A percentile compares a stretch with the other conserved stretches of the same genome.
Conservation (phyloP, 2,113 vertebrate genomes). For the Paramisgurnus dabryanus region DNA sequence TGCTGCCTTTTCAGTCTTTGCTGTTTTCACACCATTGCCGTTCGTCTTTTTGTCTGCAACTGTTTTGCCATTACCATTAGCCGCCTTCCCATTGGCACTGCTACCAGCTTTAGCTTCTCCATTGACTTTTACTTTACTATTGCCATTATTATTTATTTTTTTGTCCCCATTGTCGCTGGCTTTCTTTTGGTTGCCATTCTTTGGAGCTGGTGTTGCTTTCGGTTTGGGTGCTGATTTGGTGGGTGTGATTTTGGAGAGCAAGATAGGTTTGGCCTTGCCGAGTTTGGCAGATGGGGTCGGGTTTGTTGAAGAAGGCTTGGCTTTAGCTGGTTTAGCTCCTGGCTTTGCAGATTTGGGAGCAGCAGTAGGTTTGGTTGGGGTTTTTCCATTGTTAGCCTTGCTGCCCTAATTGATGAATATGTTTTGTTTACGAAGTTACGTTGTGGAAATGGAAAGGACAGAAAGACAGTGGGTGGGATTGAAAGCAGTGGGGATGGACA, state of each 20-base stretch:
- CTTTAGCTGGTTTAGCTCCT: slow-evolving; percentile 60
- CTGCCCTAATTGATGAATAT: slow-evolving; percentile 63
- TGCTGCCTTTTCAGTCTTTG: slow-evolving; percentile 46
- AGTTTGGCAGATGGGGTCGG: slow-evolving; percentile 57
- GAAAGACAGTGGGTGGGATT: slow-evolving; percentile 65
- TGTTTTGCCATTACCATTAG: slow-evolving; percentile 34
- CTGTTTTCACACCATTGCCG: slow-evolving; percentile 43
- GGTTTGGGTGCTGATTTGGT: slow-evolving; percentile 63
- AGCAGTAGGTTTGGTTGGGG: slow-evolving; percentile 42
- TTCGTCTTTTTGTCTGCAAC: background rate
- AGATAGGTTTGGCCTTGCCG: slow-evolving; percentile 64
- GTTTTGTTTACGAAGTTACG: slow-evolving; percentile 54
- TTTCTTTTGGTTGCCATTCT: slow-evolving; percentile 52
- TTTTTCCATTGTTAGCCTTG: slow-evolving; percentile 61
- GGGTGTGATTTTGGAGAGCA: slow-evolving; percentile 70
- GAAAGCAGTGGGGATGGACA: slow-evolving; percentile 74
- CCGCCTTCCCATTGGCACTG: slow-evolving; percentile 29
- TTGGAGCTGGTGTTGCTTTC: slow-evolving; percentile 64
- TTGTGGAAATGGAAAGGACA: slow-evolving; percentile 36
- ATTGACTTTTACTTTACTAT: slow-evolving; percentile 54
- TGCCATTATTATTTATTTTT: background rate
- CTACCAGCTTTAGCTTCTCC: slow-evolving; percentile 44
- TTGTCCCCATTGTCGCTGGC: slow-evolving; percentile 49
- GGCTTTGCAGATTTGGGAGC: slow-evolving; percentile 55
- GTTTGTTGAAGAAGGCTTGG: slow-evolving; percentile 51